Evolutionary conservation across 2,797 vertebrate genomes (phyloP).

Genomic region (Coregonus sp.): DNA sequence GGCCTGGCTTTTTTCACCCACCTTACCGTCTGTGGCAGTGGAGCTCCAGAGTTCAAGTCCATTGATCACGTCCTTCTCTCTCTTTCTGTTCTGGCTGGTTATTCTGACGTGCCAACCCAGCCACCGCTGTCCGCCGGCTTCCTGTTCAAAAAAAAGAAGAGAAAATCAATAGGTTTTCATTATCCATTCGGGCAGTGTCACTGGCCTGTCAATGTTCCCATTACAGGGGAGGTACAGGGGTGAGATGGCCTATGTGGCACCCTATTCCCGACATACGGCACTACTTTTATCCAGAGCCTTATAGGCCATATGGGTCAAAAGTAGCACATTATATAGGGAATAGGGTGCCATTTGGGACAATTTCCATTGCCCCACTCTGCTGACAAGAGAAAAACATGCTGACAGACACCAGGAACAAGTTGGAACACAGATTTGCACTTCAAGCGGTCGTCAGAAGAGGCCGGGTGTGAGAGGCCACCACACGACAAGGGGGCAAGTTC

Average conservation of each 20-base stretch:
- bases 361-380: conserved; percentile 67
- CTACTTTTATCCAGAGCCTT: neutral
- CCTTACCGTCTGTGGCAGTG: conserved; percentile 50
- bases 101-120: conserved; percentile 82
- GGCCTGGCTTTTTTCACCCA: conserved; percentile 30
- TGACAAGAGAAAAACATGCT: conserved; percentile 95
- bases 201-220: conserved; percentile 97
- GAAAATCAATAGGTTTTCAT: conserved; percentile 99
- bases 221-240: conserved; percentile 78
- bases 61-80: conserved; percentile 65
- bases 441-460: conserved; percentile 77
- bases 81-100: conserved; percentile 74
- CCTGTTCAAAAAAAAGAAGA: conserved; percentile 44
- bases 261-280: neutral
- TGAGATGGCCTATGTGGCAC: conserved; percentile 41
- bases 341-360: neutral
- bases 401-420: conserved; percentile 91
- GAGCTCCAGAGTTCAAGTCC: conserved; percentile 61
- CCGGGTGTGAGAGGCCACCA: conserved; percentile 75
- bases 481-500: conserved; percentile 69
- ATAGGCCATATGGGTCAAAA: neutral
- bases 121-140: conserved; percentile 59
- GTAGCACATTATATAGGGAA: neutral
- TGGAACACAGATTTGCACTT: conserved; percentile 96
- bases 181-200: conserved; percentile 96